phyloP scores from a whole-genome alignment of 2,113 vertebrate species.

The Bungarus multicinctus region DNA sequence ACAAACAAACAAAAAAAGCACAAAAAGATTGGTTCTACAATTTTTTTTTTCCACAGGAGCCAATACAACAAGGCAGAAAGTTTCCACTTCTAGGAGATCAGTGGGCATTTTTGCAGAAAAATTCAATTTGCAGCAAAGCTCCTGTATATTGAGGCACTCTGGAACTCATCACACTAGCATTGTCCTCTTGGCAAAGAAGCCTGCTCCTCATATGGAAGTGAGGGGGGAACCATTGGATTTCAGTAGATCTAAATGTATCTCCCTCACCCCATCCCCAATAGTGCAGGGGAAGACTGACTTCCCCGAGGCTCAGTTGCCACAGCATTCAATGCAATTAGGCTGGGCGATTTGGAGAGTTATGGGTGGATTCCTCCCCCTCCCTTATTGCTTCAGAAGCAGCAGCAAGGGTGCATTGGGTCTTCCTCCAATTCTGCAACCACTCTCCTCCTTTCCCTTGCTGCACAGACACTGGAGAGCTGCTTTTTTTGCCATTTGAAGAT shows the following conservation, averaged over 20 bases:
- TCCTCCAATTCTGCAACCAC: constrained; percentile 37
- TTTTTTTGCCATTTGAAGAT: not conserved
- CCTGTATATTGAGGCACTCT: constrained; percentile 35
- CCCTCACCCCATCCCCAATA: constrained; percentile 14
- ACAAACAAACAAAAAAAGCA: constrained; percentile 55
- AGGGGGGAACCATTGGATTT: constrained; percentile 15
- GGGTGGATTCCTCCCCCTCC: constrained; percentile 49
- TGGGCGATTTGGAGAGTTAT: constrained; percentile 17
- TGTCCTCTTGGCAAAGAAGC: constrained; percentile 23
- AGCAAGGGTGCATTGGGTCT: constrained; percentile 48
- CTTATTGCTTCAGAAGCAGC: constrained; percentile 71
- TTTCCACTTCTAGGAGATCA: constrained; percentile 54
- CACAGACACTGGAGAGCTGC: constrained; percentile 28
- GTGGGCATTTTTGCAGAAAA: constrained; percentile 58
- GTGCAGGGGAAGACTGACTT: constrained; percentile 47
- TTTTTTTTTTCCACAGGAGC: constrained; percentile 60
- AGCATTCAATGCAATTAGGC: constrained; percentile 12
- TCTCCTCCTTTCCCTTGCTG: constrained; percentile 29
- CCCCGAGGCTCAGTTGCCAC: constrained; percentile 55
- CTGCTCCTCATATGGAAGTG: constrained; percentile 14
- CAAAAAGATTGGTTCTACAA: constrained; percentile 46
- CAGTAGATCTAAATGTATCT: constrained; percentile 13
- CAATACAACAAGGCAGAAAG: constrained; percentile 58
- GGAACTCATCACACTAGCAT: constrained; percentile 23
- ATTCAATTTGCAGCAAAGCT: constrained; percentile 44